Percentiles rank a stretch among this genome's conserved stretches.
Conservation (phyloP, 2,113 vertebrate genomes). For the Heloderma charlesbogerti region DNA sequence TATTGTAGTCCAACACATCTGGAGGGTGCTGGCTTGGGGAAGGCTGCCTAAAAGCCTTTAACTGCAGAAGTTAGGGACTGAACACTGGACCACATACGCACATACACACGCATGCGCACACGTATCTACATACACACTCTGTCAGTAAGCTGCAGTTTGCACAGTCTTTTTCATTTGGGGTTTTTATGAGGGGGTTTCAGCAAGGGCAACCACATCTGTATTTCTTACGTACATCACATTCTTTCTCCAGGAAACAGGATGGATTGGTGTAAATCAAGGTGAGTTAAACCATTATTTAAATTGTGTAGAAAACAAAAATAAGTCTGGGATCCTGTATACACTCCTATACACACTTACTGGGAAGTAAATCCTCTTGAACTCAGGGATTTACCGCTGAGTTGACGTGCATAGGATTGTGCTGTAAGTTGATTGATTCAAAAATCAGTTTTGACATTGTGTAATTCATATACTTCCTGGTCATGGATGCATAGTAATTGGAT, state of each 20-base stretch:
- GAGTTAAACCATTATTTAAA: neutral
- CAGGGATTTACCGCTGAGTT: neutral
- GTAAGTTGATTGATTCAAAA: neutral
- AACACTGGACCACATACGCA: neutral
- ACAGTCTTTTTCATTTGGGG: neutral
- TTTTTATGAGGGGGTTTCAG: neutral
- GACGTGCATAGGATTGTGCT: neutral
- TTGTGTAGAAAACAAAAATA: too few relatives aligned
- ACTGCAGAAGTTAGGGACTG: neutral
- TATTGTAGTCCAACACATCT: too few relatives aligned
- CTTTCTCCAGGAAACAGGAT: neutral
- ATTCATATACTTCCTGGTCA: neutral
- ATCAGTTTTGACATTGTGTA: neutral
- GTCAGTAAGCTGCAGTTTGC: neutral
- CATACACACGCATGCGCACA: neutral
- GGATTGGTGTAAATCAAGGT: neutral
- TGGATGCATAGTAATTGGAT: neutral
- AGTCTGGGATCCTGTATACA: neutral
- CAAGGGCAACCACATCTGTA: neutral
- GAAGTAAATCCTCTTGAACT: neutral
- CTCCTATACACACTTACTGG: neutral
- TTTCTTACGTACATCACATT: neutral
- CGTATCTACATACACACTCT: neutral
- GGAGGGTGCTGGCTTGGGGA: too few relatives aligned
- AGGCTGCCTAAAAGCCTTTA: neutral